Evolutionary conservation across 2,888 invertebrate species (phyloP).

Genomic region (Aphrophora alni): DNA sequence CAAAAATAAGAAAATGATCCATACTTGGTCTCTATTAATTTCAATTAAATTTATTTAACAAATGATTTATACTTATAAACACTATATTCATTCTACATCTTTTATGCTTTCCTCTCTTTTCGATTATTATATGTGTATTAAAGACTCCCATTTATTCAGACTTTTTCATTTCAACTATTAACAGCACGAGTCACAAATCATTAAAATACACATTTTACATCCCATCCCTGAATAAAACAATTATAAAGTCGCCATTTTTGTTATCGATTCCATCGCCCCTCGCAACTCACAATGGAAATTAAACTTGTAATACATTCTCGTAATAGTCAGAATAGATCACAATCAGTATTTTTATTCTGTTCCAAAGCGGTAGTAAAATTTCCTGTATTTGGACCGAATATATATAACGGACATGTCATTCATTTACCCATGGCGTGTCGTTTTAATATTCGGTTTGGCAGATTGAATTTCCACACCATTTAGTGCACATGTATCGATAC

Average conservation of each 20-base stretch:
- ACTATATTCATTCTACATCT: too few species aligned
- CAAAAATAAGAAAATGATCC: too few species aligned
- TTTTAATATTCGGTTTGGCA: background rate
- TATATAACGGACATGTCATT: background rate
- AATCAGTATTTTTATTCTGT: background rate
- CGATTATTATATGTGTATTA: too few species aligned
- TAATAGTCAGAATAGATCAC: background rate
- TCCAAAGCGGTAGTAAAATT: background rate
- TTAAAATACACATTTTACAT: too few species aligned
- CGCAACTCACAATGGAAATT: background rate
- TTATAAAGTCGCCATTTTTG: background rate
- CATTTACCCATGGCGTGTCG: background rate
- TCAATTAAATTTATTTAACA: too few species aligned
- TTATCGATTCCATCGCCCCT: background rate
- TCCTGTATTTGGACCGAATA: background rate
- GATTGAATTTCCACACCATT: slow-evolving; percentile 2
- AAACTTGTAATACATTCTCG: background rate
- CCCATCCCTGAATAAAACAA: background rate
- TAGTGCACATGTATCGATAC: background rate
- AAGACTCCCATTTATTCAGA: too few species aligned
- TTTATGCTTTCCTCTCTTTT: too few species aligned
- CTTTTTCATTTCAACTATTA: too few species aligned
- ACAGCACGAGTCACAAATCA: too few species aligned
- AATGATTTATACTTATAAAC: too few species aligned
- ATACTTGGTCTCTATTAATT: too few species aligned